Evolutionary conservation across 30 jellyfish, hydroid and myxozoan species (phyloP).

Genomic region (Morbakka virulenta): DNA sequence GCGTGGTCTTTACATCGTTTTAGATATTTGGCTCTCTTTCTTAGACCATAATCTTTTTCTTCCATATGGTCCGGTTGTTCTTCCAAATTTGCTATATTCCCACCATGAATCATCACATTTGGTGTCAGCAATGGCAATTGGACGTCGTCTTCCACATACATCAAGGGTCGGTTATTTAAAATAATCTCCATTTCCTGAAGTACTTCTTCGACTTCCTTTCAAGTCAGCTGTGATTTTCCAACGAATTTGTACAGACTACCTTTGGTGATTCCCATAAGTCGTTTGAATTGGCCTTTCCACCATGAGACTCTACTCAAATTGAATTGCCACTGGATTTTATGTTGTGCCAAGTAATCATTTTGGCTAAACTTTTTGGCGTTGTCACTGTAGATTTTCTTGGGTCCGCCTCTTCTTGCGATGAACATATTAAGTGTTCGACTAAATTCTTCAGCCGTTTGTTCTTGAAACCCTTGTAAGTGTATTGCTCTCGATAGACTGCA

Average conservation of each 20-base stretch:
- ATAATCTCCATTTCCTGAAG: constrained; percentile 19
- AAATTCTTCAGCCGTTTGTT: constrained; percentile 30
- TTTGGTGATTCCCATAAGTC: constrained; percentile 21
- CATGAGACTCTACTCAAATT: constrained; percentile 40
- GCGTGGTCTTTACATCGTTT: constrained; percentile 17
- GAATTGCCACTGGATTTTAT: constrained; percentile 40
- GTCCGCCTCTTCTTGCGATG: constrained; percentile 39
- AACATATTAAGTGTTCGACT: neutral
- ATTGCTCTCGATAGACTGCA: constrained; percentile 51
- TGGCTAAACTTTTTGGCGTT: too few relatives aligned
- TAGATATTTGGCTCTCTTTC: constrained; percentile 10
- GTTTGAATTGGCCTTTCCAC: constrained; percentile 57
- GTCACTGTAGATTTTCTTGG: constrained; percentile 27
- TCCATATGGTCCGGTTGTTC: constrained; percentile 4
- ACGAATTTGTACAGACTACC: constrained; percentile 16
- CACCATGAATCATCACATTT: constrained; percentile 7
- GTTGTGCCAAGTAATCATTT: neutral
- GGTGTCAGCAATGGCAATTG: constrained; percentile 26
- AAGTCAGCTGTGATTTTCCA: constrained; percentile 4
- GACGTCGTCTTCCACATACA: constrained; percentile 32
- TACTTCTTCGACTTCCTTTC: constrained; percentile 1
- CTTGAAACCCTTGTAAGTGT: constrained; percentile 4
- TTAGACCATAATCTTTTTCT: constrained; percentile 3
- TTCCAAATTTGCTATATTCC: neutral
- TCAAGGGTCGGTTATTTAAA: constrained; percentile 29